Conservation (phyloP, 2,888 invertebrate genomes). For the Amiota minor region DNA sequence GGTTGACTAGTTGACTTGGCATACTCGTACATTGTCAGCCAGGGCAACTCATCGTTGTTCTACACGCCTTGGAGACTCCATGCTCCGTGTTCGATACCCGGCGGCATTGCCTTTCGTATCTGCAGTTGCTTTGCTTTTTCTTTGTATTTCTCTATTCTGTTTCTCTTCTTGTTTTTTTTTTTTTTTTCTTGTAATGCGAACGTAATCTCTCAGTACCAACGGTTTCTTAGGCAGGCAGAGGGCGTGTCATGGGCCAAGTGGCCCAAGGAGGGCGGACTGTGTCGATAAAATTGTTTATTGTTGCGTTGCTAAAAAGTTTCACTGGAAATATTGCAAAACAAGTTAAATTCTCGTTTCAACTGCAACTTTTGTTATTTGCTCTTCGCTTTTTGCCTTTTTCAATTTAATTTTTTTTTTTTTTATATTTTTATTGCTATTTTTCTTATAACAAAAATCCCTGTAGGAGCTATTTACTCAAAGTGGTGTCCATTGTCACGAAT, state of each 20-base stretch:
- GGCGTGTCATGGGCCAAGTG: background rate
- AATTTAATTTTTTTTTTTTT: background rate
- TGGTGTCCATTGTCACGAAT: slow-evolving; percentile 6
- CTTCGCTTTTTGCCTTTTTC: background rate
- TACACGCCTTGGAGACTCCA: too few species aligned
- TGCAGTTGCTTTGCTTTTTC: background rate
- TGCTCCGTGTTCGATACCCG: background rate
- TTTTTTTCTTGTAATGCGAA: slow-evolving; percentile 27
- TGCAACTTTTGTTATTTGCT: slow-evolving; percentile 2
- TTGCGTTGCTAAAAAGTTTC: slow-evolving; percentile 23
- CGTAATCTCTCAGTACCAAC: slow-evolving; percentile 22
- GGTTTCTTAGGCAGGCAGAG: slow-evolving; percentile 1
- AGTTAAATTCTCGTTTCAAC: slow-evolving; percentile 4
- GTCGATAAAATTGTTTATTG: slow-evolving; percentile 15
- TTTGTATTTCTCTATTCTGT: background rate
- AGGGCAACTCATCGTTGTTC: background rate
- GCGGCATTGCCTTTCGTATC: background rate
- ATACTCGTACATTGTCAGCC: background rate
- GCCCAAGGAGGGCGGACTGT: background rate
- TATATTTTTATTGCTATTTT: background rate
- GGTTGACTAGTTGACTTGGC: background rate
- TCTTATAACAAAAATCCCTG: background rate
- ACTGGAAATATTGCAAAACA: slow-evolving; percentile 17
- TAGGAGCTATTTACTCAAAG: background rate
- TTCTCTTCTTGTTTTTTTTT: background rate